Evolutionary conservation across 2,797 vertebrate species (phyloP), one percentile per base, ranked within the genome.

Genomic region (Eulemur rubriventer): DNA sequence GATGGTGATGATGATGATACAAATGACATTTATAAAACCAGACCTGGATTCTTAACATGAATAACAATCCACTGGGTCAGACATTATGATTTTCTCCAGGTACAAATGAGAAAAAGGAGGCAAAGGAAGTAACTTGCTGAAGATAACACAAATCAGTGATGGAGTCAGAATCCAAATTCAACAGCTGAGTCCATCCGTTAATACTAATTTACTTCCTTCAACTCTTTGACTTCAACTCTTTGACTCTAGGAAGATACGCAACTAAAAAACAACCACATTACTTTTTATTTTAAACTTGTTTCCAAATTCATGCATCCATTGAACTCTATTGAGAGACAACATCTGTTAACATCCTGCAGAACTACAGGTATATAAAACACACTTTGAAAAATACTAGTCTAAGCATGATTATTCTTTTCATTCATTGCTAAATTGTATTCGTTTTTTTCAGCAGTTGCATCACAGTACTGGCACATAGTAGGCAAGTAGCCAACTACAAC

Each of bases 231-330:
- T 91, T 85, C 18, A n/a, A 43, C 26, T 65, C 69, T 59, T 75
- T 67, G 24, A 70, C 20, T 10, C 30, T 85, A 86, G 89, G 85
- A 96, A 70, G 13, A 80, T 20, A 35, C 16, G 33, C 28, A 93
- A 43, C 69, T 94, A 55, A 69, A 83, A 79, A 76, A 46, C 22
- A 33, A 72, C n/a, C 55, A 70, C 33, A 52, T 57, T 35, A 55
- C 3, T 89, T 84, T 91, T 89, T 88, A 78, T 69, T 91, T 67
- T 80, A 90, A 93, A 46, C 22, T 84, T n/a, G 35, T 85, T 92
- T 61, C 70, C 18, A 48, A 89, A 81, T 72, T 76, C 69, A 26
- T 28, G 55, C n/a, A 33, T 22, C 41, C 22, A 50, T 18, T 9
- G 24, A 69, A 48, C 43, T 61, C 28, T 79, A 85, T 65, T 78